Evolutionary conservation across 1,140 invertebrate species (phyloP).

Genomic region (Thaumetopoea pityocampa): DNA sequence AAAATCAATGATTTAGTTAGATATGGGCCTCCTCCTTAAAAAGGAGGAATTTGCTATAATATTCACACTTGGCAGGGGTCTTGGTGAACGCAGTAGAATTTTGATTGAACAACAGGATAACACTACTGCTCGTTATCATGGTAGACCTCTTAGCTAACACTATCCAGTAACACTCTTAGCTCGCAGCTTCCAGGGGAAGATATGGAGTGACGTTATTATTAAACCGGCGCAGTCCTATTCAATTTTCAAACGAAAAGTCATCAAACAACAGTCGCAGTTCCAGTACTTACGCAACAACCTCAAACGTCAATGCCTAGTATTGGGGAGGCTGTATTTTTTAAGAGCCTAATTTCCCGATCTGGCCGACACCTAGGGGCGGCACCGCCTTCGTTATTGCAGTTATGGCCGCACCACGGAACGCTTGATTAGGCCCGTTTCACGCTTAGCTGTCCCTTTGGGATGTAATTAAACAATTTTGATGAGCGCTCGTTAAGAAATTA

Average conservation of each 20-base stretch:
- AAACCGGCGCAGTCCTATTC: no score
- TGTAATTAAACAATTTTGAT: slow-evolving; percentile 68
- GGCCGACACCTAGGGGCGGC: neutral
- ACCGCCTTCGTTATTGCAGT: slow-evolving; percentile 30
- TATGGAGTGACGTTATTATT: no score
- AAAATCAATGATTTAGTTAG: no score
- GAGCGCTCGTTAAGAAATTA: slow-evolving; percentile 62
- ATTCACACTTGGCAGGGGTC: no score
- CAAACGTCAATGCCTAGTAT: neutral
- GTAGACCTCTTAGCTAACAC: no score
- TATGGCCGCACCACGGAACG: slow-evolving; percentile 33
- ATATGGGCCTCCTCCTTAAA: no score
- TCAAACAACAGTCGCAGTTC: neutral
- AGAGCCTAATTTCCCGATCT: slow-evolving; percentile 49
- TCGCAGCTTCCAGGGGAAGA: no score
- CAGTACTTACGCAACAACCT: slow-evolving; percentile 3
- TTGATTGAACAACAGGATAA: no score
- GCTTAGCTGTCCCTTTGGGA: slow-evolving; percentile 48
- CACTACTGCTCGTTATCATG: no score
- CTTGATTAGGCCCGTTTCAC: slow-evolving; percentile 50
- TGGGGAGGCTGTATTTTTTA: slow-evolving; percentile 35
- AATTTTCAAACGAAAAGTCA: neutral
- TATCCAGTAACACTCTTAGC: no score
- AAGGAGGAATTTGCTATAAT: no score
- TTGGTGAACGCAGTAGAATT: no score